Percentiles rank a stretch among this genome's conserved stretches.
phyloP scores from a whole-genome alignment of 35 echinoderm and acorn worm genomes.

The Anneissia japonica region DNA sequence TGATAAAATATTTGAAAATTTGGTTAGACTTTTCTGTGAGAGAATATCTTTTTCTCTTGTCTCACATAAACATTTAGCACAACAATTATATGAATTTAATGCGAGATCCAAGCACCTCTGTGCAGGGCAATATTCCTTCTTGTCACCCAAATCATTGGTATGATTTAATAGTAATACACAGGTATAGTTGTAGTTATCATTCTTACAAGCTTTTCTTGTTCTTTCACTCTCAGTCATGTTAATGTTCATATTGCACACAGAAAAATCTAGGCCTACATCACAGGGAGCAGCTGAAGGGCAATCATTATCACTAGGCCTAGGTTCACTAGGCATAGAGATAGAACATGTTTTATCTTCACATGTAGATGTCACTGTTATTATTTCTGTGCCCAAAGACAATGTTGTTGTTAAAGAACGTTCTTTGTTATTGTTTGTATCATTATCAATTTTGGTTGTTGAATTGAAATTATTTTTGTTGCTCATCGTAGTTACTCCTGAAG shows the following conservation, averaged over 20 bases:
- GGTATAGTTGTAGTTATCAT: not conserved
- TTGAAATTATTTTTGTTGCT: not conserved
- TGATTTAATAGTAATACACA: no score
- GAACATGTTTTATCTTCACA: no score
- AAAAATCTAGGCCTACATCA: not conserved
- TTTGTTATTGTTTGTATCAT: no score
- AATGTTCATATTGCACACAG: not conserved
- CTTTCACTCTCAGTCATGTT: not conserved
- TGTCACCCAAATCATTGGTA: not conserved
- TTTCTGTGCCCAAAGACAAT: no score
- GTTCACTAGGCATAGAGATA: no score
- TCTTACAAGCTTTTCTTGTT: not conserved
- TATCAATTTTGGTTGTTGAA: not conserved
- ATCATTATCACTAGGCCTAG: no score
- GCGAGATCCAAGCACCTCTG: not conserved
- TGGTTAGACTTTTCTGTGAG: not conserved
- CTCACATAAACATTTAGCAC: not conserved
- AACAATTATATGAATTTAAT: not conserved
- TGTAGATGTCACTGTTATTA: no score
- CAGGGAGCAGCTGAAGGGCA: no score
- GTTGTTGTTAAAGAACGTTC: no score
- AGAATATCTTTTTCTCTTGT: not conserved
- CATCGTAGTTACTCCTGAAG: not conserved
- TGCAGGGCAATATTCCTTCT: not conserved
- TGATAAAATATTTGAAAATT: not conserved